These are phyloP conservation scores for Apis cerana DNA, from an alignment of 1,140 invertebrate genomes.

Conservation along the genomic window DNA sequence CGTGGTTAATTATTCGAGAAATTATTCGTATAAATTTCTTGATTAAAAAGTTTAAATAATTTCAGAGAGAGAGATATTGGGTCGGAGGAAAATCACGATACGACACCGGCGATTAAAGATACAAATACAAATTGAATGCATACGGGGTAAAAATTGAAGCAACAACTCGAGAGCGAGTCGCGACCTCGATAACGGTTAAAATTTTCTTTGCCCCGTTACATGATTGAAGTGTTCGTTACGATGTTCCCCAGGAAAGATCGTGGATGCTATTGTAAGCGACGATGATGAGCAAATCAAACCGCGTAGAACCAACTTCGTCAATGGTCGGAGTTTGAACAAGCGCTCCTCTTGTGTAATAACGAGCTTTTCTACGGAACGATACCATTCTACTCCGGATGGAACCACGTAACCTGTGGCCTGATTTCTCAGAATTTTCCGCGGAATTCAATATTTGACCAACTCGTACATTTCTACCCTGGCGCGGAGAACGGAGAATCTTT, in stretches of 20 bases:
- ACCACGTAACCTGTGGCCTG: conserved; percentile 17
- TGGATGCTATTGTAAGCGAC: background rate
- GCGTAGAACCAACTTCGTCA: conserved; percentile 39
- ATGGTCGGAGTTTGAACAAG: conserved; percentile 31
- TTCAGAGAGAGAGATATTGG: too few relatives aligned
- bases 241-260: background rate
- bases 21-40: too few relatives aligned
- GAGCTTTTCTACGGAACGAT: conserved; percentile 12
- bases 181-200: background rate
- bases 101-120: background rate
- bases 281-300: conserved; percentile 19
- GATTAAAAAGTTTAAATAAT: too few relatives aligned
- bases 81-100: background rate
- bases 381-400: conserved; percentile 6
- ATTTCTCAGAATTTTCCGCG: conserved; percentile 41
- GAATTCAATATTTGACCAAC: conserved; percentile 44
- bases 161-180: background rate
- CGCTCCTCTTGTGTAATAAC: conserved; percentile 18
- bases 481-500: conserved; percentile 42
- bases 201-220: background rate
- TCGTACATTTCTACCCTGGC: conserved; percentile 28
- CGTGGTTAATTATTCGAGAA: background rate
- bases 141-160: background rate
- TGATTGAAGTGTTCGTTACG: background rate
- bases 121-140: too few relatives aligned